phyloP scores from a whole-genome alignment of 2,797 vertebrate genomes.

The Etheostoma perlongum region DNA sequence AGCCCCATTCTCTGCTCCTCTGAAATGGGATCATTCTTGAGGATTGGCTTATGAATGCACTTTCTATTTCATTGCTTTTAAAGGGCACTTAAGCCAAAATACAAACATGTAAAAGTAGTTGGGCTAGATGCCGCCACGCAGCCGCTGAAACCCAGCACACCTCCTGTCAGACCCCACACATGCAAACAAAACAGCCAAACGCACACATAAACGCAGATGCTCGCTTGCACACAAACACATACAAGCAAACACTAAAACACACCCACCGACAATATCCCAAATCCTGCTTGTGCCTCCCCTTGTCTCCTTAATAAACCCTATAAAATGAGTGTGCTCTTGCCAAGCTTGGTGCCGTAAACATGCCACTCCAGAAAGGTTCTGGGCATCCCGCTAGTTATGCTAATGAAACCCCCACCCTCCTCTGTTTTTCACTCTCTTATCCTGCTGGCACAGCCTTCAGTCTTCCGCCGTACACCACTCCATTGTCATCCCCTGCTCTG shows the following conservation, averaged over 20 bases:
- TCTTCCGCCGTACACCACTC: slow-evolving; percentile 79
- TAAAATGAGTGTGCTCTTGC: slow-evolving; percentile 93
- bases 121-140: slow-evolving; percentile 67
- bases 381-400: slow-evolving; percentile 95
- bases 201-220: slow-evolving; percentile 62
- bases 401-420: slow-evolving; percentile 89
- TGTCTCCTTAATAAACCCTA: slow-evolving; percentile 88
- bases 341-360: slow-evolving; percentile 91
- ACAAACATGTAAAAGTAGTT: slow-evolving; percentile 86
- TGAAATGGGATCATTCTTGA: slow-evolving; percentile 84
- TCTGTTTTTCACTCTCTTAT: slow-evolving; percentile 81
- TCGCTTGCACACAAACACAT: slow-evolving; percentile 47
- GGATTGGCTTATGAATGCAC: slow-evolving; percentile 86
- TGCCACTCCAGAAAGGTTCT: slow-evolving; percentile 94
- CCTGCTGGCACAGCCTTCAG: slow-evolving; percentile 83
- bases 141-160: slow-evolving; percentile 62
- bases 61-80: slow-evolving; percentile 85
- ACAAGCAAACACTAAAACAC: slow-evolving; percentile 77
- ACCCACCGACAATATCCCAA: slow-evolving; percentile 88
- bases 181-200: slow-evolving; percentile 81
- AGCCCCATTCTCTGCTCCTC: slow-evolving; percentile 92
- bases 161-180: slow-evolving; percentile 76
- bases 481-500: slow-evolving; percentile 82
- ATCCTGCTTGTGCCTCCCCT: slow-evolving; percentile 87
- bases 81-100: slow-evolving; percentile 85